Conservation (phyloP, 2,113 vertebrate genomes). For the Zosterops japonicus region DNA sequence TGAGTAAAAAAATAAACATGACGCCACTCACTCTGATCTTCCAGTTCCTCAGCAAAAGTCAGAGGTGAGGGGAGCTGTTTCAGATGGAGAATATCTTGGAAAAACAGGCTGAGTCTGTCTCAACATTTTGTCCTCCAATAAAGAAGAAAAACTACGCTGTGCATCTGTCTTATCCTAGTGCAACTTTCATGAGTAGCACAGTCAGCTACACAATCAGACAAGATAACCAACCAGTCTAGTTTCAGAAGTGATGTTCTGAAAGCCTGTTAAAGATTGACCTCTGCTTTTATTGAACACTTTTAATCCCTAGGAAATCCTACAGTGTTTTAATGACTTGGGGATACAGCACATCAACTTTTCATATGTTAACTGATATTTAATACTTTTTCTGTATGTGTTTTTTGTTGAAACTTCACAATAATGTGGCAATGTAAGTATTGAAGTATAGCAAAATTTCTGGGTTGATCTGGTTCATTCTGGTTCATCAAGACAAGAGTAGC, state of each 20-base stretch:
- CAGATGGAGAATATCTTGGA: background rate
- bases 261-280: background rate
- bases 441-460: background rate
- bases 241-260: background rate
- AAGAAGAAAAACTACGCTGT: background rate
- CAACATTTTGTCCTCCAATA: background rate
- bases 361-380: background rate
- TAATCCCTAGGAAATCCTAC: background rate
- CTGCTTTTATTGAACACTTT: background rate
- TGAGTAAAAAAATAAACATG: background rate
- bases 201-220: background rate
- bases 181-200: background rate
- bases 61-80: background rate
- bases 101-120: background rate
- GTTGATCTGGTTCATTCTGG: background rate
- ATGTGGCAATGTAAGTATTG: background rate
- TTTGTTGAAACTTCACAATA: background rate
- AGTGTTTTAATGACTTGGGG: background rate
- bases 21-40: background rate
- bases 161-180: background rate
- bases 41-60: background rate
- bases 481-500: background rate
- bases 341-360: background rate
- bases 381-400: accelerated
- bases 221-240: background rate